phyloP scores from a whole-genome alignment of 2,797 vertebrate genomes.

The Brachymystax lenok region DNA sequence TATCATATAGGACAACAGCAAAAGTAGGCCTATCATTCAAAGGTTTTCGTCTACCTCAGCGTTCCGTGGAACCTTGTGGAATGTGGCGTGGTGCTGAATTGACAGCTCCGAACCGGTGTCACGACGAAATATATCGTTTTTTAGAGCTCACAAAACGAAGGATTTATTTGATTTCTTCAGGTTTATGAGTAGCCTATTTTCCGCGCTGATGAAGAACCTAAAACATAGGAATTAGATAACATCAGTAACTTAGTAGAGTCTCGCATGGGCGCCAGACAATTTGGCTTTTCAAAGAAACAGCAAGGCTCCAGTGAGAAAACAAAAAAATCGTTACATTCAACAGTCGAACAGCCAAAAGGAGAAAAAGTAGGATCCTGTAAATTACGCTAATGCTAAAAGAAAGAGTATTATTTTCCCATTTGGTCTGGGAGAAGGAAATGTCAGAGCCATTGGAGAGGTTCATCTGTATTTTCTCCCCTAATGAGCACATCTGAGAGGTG shows the following conservation, averaged over 20 bases:
- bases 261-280: not conserved
- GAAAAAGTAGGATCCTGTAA: constrained; percentile 38
- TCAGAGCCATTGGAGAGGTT: constrained; percentile 64
- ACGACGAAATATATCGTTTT: not conserved
- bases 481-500: constrained; percentile 40
- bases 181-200: not conserved
- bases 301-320: not conserved
- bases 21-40: not conserved
- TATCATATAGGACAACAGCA: not conserved
- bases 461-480: constrained; percentile 64
- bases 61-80: not conserved
- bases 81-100: constrained; percentile 1
- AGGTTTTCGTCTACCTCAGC: not conserved
- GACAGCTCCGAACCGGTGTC: not conserved
- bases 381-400: constrained; percentile 66
- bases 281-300: not conserved
- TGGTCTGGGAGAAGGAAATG: constrained; percentile 70
- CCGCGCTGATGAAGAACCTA: not conserved
- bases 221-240: not conserved
- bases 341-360: constrained; percentile 14
- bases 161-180: not conserved
- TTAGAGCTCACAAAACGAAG: not conserved
- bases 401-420: constrained; percentile 72
- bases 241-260: constrained; percentile 1
- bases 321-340: constrained; percentile 1